Base-by-base conservation (phyloP, 2,113 vertebrate genomes). In the Daphoenositta chrysoptera region DNA sequence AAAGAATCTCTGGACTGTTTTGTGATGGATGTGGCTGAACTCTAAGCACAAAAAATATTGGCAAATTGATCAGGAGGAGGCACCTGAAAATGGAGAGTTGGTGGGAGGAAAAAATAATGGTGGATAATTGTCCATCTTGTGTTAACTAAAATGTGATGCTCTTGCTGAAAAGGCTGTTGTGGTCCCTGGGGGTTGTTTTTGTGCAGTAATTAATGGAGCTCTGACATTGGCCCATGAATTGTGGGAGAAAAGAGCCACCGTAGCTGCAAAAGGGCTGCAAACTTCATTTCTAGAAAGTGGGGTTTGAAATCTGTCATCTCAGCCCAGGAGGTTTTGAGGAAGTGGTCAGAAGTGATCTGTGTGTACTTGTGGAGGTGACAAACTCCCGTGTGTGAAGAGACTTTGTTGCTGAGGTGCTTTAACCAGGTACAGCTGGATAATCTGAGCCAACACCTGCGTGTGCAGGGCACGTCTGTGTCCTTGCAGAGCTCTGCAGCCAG, bases 21-120 rank as follows among this genome's bases (percentile, higher is more conserved):
- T 35, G 30, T 53, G 39, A 22, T 40, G 21, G 33, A 28, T 44
- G 17, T 71, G 65, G 24, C 30, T 61, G 61, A 54, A n/a, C 11
- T 5, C 21, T 20, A 1, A 1, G n/a, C 30, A 37, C 21, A 51
- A 15, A 39, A 63, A 27, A 18, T 30, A 22, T 0, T 15, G 50
- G 10, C 31, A 47, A 19, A 35, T 39, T 13, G 18, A 61, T 57
- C 21, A 23, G 13, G 35, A 69, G 23, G 10, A 15, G 33, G 39
- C 18, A 51, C 33, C 30, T 76, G 17, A 33, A 73, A 65, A 66
- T 17, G 8, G n/a, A 33, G 50, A 45, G 3, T 51, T 42, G 26
- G 10, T 37, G 13, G 13, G 27, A 81, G 7, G 3, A 8, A 42
- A 30, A 83, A 69, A 16, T 30, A 30, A 22, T 7, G 13, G 14